phyloP scores from a whole-genome alignment of 35 echinoderm and acorn worm species.

The Ophiothrix spiculata region DNA sequence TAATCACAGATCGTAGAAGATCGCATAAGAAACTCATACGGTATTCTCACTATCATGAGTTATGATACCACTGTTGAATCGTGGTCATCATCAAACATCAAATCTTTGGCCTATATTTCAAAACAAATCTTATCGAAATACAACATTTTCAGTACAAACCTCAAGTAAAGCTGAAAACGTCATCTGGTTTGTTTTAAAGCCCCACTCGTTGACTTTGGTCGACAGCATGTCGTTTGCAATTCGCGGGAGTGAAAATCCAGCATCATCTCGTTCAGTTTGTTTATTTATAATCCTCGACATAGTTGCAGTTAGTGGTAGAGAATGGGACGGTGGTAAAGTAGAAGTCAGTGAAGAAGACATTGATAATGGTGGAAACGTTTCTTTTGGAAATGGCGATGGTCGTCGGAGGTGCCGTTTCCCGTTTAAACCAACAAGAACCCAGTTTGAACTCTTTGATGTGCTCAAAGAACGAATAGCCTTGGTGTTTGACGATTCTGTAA shows the following conservation, averaged over 20 bases:
- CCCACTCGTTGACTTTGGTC: no score
- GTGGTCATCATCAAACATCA: no score
- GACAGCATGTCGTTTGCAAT: no score
- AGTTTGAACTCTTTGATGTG: background rate
- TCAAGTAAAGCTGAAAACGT: background rate
- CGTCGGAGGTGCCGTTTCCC: background rate
- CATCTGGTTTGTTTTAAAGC: background rate
- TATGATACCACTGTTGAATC: no score
- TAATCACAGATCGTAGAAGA: no score
- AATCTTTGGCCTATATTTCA: background rate
- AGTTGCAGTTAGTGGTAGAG: background rate
- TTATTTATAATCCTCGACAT: background rate
- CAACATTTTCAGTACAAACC: background rate
- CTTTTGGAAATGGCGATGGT: background rate
- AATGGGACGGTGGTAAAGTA: background rate
- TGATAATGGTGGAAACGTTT: background rate
- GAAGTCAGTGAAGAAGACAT: background rate
- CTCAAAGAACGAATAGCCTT: background rate
- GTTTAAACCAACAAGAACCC: background rate
- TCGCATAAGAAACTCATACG: no score
- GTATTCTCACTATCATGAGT: no score
- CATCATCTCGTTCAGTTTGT: no score
- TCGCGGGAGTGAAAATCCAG: no score
- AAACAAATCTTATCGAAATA: background rate
- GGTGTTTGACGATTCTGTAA: no score